phyloP scores from a whole-genome alignment of 1,140 invertebrate genomes.

The Temnothorax nylanderi region DNA sequence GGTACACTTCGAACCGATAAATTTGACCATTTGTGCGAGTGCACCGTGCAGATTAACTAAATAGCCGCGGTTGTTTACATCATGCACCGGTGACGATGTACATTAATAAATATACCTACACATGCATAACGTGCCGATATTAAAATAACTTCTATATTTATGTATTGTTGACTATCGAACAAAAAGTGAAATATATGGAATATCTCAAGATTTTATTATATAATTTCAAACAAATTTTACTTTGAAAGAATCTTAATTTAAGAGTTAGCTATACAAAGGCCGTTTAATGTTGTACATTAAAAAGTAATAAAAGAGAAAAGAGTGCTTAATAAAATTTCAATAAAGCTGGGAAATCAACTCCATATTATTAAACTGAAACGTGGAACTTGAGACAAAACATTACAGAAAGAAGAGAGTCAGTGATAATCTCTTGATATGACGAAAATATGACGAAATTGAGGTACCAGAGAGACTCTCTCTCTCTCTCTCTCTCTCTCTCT shows the following conservation, averaged over 20 bases:
- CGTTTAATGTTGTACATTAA: background rate
- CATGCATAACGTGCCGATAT: background rate
- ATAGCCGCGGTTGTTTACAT: slow-evolving; percentile 51
- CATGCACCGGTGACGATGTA: slow-evolving; percentile 33
- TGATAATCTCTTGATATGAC: background rate
- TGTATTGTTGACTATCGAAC: background rate
- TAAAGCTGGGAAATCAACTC: background rate
- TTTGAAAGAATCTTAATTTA: background rate
- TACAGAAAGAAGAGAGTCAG: background rate
- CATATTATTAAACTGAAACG: slow-evolving; percentile 25
- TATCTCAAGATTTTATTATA: background rate
- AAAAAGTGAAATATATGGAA: background rate
- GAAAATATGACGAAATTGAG: background rate
- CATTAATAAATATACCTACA: slow-evolving; percentile 48
- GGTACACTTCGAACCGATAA: slow-evolving; percentile 46
- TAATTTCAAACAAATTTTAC: background rate
- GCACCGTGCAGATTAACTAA: slow-evolving; percentile 43
- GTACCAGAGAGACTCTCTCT: background rate
- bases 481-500: background rate
- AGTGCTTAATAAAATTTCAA: slow-evolving; percentile 19
- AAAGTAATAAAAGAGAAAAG: slow-evolving; percentile 13
- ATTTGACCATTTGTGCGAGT: slow-evolving; percentile 50
- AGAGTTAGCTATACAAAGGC: background rate
- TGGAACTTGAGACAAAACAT: background rate
- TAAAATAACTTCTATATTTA: background rate